Evolutionary conservation across 2,888 invertebrate genomes (phyloP), one percentile per base, ranked within the genome.

Genomic region (Ectemnius lituratus): DNA sequence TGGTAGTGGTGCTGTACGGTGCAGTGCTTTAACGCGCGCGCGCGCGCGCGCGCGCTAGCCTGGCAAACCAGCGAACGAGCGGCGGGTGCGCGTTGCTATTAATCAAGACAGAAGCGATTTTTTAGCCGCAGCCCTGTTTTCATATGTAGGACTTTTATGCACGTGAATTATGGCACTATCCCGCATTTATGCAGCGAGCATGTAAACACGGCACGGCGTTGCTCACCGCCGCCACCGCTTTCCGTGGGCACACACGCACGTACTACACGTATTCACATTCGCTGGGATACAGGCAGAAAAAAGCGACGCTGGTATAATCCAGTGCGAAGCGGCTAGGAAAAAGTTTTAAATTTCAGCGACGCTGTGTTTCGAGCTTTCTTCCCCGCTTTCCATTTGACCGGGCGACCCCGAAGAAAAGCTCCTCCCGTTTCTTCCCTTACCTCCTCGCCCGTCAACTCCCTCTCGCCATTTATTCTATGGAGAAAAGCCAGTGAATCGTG

Each of bases 51-150:
- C 46, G 28, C 28, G 20, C 58, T 62, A 62, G 59, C 72, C 56
- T 0, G 37, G 37, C 28, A 3, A 23, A 23, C 23, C 23, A 23
- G 23, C 23, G 23, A 23, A 23, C 47, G 66, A 59, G 45, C 18
- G 27, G 45, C 18, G 27, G 65, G 65, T 70, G 37, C 11, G 75
- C 57, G 76, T 20, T 52, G 62, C 64, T 65, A 73, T 79, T 80
- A 80, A 79, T 81, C 75, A 79, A 46, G 16, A 57, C 16, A 70
- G 59, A 60, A 66, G 63, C 57, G 70, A 76, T 76, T 75, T 72
- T 75, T 69, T 60, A 64, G 45, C 52, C 20, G 37, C 13, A 47
- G 52, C 28, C 37, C 57, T 67, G 52, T 60, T 61, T 67, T 14
- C 37, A 23, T 37, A 46, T 20, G 49, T 45, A 47, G 49, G 6